Percentiles rank a stretch among this genome's conserved stretches.
Evolutionary conservation across 2,113 vertebrate genomes (phyloP).

Genomic region (Terrapene triunguis): DNA sequence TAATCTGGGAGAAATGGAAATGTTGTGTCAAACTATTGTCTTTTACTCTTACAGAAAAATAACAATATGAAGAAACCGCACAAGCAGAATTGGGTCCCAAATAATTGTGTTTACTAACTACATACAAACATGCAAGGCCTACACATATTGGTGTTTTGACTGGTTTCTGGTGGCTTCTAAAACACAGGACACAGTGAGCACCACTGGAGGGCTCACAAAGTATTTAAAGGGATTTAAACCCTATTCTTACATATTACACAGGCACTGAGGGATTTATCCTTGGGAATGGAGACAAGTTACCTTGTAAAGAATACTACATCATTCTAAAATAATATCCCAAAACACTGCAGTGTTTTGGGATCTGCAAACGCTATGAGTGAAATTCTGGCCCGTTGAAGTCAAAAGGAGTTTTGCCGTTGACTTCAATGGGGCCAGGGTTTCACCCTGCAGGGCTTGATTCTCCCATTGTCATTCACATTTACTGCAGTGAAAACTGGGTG

Average conservation of each 20-base stretch:
- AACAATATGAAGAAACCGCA: background rate
- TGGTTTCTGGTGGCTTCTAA: background rate
- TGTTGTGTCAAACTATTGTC: background rate
- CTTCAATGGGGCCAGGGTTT: background rate
- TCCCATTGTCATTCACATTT: background rate
- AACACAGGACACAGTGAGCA: background rate
- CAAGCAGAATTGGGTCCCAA: background rate
- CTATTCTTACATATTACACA: background rate
- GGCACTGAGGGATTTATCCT: background rate
- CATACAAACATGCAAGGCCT: background rate
- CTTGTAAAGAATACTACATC: background rate
- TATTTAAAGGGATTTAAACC: background rate
- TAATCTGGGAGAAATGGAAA: background rate
- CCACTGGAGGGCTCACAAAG: background rate
- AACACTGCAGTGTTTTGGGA: background rate
- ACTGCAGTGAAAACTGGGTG: background rate
- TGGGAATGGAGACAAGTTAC: background rate
- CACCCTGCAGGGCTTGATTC: background rate
- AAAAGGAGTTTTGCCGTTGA: background rate
- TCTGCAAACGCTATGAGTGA: background rate
- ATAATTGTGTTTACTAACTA: background rate
- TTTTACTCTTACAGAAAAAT: constrained; percentile 5
- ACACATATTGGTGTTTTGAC: background rate
- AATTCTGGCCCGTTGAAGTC: background rate
- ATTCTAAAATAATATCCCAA: background rate